Percentiles rank a stretch among this genome's conserved stretches.
phyloP scores from a whole-genome alignment of 1,140 invertebrate species.

The Listronotus oregonensis region DNA sequence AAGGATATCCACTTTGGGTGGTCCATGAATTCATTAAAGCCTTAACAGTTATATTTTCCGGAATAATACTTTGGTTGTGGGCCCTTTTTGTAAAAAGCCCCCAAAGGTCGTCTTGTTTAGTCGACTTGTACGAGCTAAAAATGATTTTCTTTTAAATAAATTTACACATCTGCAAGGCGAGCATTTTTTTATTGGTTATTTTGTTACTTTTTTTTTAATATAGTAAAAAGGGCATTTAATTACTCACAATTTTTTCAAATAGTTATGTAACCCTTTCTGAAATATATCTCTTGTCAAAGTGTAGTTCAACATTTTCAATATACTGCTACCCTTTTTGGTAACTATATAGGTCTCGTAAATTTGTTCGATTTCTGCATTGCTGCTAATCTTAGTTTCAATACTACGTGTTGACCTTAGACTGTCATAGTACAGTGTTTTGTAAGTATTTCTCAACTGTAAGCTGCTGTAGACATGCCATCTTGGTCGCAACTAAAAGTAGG shows the following conservation, averaged over 20 bases:
- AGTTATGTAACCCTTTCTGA: slow-evolving; percentile 60
- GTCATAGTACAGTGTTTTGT: slow-evolving; percentile 45
- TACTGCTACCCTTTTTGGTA: slow-evolving; percentile 49
- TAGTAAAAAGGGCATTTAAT: too few relatives aligned
- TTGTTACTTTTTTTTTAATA: too few relatives aligned
- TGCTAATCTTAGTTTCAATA: slow-evolving; percentile 44
- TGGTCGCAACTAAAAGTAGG: slow-evolving; percentile 42
- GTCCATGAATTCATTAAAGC: slow-evolving; percentile 68
- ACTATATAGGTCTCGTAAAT: slow-evolving; percentile 44
- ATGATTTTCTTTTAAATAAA: too few relatives aligned
- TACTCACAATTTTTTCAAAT: slow-evolving; percentile 57
- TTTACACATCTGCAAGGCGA: too few relatives aligned
- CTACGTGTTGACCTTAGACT: slow-evolving; percentile 47
- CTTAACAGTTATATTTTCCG: slow-evolving; percentile 52
- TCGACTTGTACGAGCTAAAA: slow-evolving; percentile 46
- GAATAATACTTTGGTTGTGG: slow-evolving; percentile 41
- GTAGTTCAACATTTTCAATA: slow-evolving; percentile 68
- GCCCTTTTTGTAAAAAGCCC: slow-evolving; percentile 38
- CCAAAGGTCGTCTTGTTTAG: slow-evolving; percentile 47
- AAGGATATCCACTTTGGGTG: slow-evolving; percentile 67
- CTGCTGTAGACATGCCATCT: slow-evolving; percentile 46
- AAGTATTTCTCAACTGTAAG: slow-evolving; percentile 44
- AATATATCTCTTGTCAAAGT: slow-evolving; percentile 65
- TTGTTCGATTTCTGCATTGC: slow-evolving; percentile 47
- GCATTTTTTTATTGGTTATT: too few relatives aligned